Evolutionary conservation across 2,797 vertebrate genomes (phyloP), one percentile per base, ranked within the genome.

Genomic region (Botia kubotai): DNA sequence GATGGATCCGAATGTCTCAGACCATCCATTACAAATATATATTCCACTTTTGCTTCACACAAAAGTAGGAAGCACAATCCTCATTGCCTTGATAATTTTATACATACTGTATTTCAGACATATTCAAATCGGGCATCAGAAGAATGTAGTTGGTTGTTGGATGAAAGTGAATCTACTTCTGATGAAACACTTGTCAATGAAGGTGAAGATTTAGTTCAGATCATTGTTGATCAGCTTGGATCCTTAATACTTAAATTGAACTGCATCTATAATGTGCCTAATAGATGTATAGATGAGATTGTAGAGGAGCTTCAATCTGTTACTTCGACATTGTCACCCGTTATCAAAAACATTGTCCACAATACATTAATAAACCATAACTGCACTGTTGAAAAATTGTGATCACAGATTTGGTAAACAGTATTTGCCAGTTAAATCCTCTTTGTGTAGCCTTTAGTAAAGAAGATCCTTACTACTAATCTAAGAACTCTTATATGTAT

Each of bases 371-470:
- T 79, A 83, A 87, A 67, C 1, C 77, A 89, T 72, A 60, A 85
- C 48, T 86, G 23, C 19, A 63, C 23, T 83, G 66, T 87, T 72
- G 86, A 77, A 75, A 76, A 83, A 79, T 43, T 79, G 82, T 19
- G 8, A 36, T 76, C 60, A 76, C 65, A 78, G 75, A 89, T 83
- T 83, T 88, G 6, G 73, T 82, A 73, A 88, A 83, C 11, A 68
- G 16, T 19, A 39, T 88, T 82, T 84, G 82, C 62, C 36, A 86
- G 52, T 84, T 84, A 86, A 83, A 85, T 84, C 88, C 80, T 86
- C 39, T 87, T 10, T 82, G 66, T 79, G 39, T 7, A 84, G 83
- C 81, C 6, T 87, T 88, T 0, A 77, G 33, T 84, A 36, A 84
- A 46, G 46, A 84, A 65, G 81, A 82, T 57, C 75, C 73, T 70